These are phyloP conservation scores for Acanthis flammea DNA, from an alignment of 2,797 vertebrate species.

Conservation along the genomic window DNA sequence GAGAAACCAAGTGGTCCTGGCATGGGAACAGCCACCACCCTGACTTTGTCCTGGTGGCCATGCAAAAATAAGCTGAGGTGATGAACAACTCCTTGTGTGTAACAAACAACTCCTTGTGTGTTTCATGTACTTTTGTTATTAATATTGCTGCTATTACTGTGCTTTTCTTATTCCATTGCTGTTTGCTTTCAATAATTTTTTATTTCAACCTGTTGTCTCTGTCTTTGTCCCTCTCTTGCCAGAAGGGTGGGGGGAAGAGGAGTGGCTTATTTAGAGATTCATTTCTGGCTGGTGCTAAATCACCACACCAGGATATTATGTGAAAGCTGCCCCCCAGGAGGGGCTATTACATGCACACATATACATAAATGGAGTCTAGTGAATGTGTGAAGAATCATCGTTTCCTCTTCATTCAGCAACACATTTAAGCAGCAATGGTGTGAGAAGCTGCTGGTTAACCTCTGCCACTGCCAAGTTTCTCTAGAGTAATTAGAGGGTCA, in stretches of 20 bases:
- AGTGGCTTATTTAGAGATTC: neutral
- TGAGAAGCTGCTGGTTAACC: neutral
- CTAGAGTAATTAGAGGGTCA: neutral
- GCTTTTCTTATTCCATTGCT: neutral
- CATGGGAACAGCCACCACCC: fast-evolving
- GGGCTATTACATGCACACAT: neutral
- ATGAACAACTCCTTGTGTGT: neutral
- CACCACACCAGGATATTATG: neutral
- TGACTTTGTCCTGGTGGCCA: fast-evolving
- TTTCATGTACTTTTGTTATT: neutral
- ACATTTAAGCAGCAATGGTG: fast-evolving
- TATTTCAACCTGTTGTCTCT: neutral
- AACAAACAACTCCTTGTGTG: neutral
- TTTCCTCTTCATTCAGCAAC: neutral
- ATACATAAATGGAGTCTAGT: neutral
- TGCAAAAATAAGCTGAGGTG: neutral
- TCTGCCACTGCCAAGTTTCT: neutral
- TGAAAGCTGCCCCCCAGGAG: neutral
- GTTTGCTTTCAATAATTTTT: neutral
- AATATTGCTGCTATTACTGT: neutral
- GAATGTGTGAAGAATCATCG: fast-evolving
- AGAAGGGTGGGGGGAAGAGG: neutral
- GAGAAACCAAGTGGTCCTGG: too few species aligned
- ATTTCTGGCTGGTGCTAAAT: neutral
- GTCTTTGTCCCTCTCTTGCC: neutral